Percentiles rank a stretch among this genome's conserved stretches.
These are phyloP conservation scores for Danionella dracula DNA, from an alignment of 2,797 vertebrate genomes.

Conservation along the genomic window DNA sequence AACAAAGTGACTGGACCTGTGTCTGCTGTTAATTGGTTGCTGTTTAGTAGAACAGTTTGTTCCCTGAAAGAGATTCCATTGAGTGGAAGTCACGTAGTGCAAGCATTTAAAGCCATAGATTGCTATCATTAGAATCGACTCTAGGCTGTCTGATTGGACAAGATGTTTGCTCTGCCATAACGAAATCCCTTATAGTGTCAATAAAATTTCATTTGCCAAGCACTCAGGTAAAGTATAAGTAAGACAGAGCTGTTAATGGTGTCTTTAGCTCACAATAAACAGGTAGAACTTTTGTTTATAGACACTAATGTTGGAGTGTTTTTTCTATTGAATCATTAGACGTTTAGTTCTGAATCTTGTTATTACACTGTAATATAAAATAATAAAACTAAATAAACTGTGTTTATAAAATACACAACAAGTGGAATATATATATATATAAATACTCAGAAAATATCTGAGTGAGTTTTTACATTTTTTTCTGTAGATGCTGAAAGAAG, in stretches of 20 bases:
- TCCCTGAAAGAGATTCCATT: conserved; percentile 32
- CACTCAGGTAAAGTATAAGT: neutral
- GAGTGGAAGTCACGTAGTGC: conserved; percentile 20
- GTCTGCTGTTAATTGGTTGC: conserved; percentile 51
- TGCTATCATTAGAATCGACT: conserved; percentile 5
- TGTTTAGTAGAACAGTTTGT: conserved; percentile 48
- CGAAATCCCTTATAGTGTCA: neutral
- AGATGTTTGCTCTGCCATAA: neutral
- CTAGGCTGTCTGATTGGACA: neutral
- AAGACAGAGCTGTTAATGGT: neutral
- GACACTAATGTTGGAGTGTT: no score
- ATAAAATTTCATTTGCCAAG: neutral
- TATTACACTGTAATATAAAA: no score
- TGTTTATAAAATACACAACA: no score
- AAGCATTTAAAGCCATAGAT: conserved; percentile 7
- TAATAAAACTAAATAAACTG: no score
- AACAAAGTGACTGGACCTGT: conserved; percentile 46
- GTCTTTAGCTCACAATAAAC: neutral
- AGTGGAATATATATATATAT: no score
- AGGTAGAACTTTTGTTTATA: no score
- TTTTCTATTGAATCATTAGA: no score
- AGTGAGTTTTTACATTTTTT: neutral
- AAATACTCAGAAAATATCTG: no score
- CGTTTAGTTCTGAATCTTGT: no score
- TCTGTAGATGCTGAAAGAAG: conserved; percentile 72